Conservation (phyloP, 1,140 invertebrate species). For the Heliconius himera region DNA sequence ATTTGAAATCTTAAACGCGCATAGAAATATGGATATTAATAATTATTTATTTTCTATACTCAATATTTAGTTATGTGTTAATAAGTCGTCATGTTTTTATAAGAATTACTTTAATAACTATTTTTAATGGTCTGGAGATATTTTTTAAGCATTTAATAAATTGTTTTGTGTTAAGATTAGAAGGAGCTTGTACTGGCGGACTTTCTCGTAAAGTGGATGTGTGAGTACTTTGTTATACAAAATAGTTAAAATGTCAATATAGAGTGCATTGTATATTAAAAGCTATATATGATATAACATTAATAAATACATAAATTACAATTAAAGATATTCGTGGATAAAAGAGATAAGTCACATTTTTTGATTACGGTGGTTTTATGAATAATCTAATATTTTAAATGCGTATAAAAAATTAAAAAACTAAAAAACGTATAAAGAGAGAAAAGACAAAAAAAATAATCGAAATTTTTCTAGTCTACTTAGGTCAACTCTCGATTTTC, state of each 20-base stretch:
- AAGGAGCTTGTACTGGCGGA: neutral
- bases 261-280: neutral
- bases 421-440: no score
- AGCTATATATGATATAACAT: no score
- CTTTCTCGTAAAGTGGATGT: neutral
- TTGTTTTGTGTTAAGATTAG: slow-evolving; percentile 9
- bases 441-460: no score
- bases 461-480: no score
- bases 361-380: no score
- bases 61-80: neutral
- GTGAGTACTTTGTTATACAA: neutral
- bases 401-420: no score
- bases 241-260: neutral
- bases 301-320: no score
- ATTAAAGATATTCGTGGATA: neutral
- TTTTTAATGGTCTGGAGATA: slow-evolving; percentile 1
- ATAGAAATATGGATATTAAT: neutral
- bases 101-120: neutral
- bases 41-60: neutral
- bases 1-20: no score
- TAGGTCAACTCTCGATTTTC: no score
- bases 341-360: no score
- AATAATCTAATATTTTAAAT: no score
- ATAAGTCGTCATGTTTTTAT: slow-evolving; percentile 5
- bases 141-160: neutral